Conservation (phyloP, 2,113 vertebrate genomes). For the Herpetotheres cachinnans region DNA sequence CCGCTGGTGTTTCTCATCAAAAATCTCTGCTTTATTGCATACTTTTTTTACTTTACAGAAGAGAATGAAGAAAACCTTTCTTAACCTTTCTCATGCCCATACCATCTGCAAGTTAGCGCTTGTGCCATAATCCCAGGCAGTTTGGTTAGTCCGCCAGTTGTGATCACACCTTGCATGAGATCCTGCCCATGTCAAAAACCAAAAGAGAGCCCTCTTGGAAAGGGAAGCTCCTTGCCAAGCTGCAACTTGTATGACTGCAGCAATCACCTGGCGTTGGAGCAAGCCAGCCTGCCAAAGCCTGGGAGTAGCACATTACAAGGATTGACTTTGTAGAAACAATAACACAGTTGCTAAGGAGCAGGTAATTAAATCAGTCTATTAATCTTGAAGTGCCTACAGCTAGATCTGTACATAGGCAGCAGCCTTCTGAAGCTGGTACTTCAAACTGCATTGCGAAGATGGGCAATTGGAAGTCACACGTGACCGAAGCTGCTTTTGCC, state of each 20-base stretch:
- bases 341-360: neutral
- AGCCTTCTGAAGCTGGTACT: slow-evolving; percentile 10
- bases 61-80: neutral
- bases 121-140: neutral
- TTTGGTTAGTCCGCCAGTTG: neutral
- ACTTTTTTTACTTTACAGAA: neutral
- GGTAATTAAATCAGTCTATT: slow-evolving; percentile 25
- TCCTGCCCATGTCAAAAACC: neutral
- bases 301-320: neutral
- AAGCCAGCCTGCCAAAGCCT: neutral
- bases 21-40: neutral
- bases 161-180: neutral
- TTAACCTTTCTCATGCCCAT: neutral
- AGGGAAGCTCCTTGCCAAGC: neutral
- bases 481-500: neutral
- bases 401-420: slow-evolving; percentile 3
- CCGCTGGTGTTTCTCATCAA: neutral
- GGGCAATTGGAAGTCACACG: neutral
- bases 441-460: neutral
- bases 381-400: slow-evolving; percentile 14
- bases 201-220: neutral
- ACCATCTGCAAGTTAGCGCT: neutral
- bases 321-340: neutral
- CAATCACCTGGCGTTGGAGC: accelerated
- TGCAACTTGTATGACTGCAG: neutral